These are phyloP conservation scores for Acanthurus lineatus DNA, from an alignment of 2,797 vertebrate species.

Conservation along the genomic window DNA sequence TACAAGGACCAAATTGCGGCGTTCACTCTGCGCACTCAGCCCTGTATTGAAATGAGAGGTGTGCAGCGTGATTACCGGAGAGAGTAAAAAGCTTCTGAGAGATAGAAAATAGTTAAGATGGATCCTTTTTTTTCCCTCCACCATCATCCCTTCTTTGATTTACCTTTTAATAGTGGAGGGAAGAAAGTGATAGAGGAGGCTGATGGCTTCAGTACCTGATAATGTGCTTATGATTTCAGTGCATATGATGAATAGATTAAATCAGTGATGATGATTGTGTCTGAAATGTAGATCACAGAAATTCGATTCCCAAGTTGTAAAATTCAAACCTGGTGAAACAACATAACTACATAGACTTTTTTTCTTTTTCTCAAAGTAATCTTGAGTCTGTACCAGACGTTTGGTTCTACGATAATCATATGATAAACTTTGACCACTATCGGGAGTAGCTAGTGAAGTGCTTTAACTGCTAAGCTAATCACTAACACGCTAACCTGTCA, in stretches of 20 bases:
- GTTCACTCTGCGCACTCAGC: conserved; percentile 71
- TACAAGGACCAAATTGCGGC: conserved; percentile 75
- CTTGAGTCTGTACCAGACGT: too few species aligned
- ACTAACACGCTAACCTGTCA: not conserved
- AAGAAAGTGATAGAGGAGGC: conserved; percentile 47
- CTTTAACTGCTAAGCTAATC: not conserved
- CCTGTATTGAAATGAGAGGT: conserved; percentile 82
- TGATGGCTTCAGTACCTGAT: conserved; percentile 32
- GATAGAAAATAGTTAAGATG: conserved; percentile 58
- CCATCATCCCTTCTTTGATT: conserved; percentile 60
- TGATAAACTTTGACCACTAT: too few species aligned
- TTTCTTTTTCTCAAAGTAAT: too few species aligned
- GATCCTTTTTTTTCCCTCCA: conserved; percentile 31
- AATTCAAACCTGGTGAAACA: conserved; percentile 14
- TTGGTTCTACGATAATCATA: not conserved
- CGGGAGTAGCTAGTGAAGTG: not conserved
- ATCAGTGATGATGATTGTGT: conserved; percentile 33
- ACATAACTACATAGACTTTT: not conserved
- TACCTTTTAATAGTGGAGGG: conserved; percentile 63
- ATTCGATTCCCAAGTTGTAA: conserved; percentile 9
- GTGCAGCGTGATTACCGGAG: conserved; percentile 72
- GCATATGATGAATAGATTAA: conserved; percentile 23
- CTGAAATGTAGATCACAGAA: conserved; percentile 8
- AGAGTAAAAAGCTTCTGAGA: conserved; percentile 74
- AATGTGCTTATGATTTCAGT: conserved; percentile 40